Percentiles rank a stretch among this genome's conserved stretches.
phyloP scores from a whole-genome alignment of 2,113 vertebrate genomes.

The Gallinago paraguaiae region DNA sequence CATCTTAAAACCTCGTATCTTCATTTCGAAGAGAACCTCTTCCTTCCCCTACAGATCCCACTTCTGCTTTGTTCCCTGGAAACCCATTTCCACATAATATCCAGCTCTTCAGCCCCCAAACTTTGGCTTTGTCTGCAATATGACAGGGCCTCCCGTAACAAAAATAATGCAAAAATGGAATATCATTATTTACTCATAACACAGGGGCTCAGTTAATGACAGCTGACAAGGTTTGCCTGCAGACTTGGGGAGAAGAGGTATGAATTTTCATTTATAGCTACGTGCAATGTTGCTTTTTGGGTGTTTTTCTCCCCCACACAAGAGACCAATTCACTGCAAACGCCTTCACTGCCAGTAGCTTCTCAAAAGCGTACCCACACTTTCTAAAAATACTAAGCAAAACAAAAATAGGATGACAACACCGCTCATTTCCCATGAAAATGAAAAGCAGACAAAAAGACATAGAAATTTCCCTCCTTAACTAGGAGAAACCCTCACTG shows the following conservation, averaged over 20 bases:
- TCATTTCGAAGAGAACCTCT: not conserved
- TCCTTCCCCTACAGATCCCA: not conserved
- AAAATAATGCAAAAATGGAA: not conserved
- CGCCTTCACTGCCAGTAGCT: not conserved
- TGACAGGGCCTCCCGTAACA: not conserved
- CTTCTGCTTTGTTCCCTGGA: not conserved
- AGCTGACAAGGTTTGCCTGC: not conserved
- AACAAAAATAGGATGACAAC: not conserved
- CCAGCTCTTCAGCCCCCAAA: not conserved
- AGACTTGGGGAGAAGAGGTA: not conserved
- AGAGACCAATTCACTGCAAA: not conserved
- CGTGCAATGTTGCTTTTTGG: not conserved
- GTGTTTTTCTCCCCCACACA: fast-evolving
- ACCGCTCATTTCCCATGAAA: not conserved
- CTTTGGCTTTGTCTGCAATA: not conserved
- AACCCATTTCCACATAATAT: fast-evolving
- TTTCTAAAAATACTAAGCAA: slow-evolving; percentile 23
- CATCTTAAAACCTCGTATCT: not conserved
- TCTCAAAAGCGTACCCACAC: not conserved
- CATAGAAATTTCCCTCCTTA: not conserved
- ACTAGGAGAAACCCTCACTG: not conserved
- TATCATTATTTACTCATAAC: not conserved
- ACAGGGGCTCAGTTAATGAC: not conserved
- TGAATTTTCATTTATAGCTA: not conserved
- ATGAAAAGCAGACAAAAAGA: not conserved